Conservation (phyloP, 2,113 vertebrate species). For the Neodon shergylaensis region DNA sequence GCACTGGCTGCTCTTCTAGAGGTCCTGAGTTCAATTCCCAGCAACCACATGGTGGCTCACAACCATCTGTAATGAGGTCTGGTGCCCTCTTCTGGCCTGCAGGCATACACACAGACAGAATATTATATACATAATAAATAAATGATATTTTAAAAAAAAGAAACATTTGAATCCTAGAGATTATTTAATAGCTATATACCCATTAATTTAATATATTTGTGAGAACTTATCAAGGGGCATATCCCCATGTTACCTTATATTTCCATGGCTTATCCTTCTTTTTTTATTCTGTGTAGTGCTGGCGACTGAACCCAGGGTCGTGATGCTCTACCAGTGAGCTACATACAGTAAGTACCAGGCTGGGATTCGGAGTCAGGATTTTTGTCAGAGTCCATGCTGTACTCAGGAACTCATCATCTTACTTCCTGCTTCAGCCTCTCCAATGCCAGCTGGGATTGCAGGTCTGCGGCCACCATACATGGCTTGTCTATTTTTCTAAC, state of each 20-base stretch:
- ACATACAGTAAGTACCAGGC: too few species aligned
- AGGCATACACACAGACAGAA: too few species aligned
- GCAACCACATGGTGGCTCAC: too few species aligned
- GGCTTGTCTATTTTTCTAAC: not conserved
- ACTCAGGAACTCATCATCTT: not conserved
- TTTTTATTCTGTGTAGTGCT: not conserved
- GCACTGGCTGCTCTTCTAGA: too few species aligned
- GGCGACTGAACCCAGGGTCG: not conserved
- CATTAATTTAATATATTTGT: not conserved
- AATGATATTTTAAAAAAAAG: too few species aligned
- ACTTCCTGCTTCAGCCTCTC: not conserved
- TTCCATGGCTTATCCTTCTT: not conserved
- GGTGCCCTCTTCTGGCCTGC: too few species aligned
- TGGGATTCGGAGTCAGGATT: not conserved
- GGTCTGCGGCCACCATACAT: not conserved
- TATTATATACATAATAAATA: too few species aligned
- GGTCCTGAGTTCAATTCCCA: too few species aligned
- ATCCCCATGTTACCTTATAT: not conserved
- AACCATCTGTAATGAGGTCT: too few species aligned
- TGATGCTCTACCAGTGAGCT: not conserved
- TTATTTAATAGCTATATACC: not conserved
- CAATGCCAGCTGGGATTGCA: not conserved
- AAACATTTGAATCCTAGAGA: slow-evolving; percentile 46
- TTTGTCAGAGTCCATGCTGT: not conserved
- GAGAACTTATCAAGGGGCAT: slow-evolving; percentile 11